Percentiles rank a stretch among this genome's conserved stretches.
Conservation (phyloP, 2,888 invertebrate genomes). For the Stramonita haemastoma region DNA sequence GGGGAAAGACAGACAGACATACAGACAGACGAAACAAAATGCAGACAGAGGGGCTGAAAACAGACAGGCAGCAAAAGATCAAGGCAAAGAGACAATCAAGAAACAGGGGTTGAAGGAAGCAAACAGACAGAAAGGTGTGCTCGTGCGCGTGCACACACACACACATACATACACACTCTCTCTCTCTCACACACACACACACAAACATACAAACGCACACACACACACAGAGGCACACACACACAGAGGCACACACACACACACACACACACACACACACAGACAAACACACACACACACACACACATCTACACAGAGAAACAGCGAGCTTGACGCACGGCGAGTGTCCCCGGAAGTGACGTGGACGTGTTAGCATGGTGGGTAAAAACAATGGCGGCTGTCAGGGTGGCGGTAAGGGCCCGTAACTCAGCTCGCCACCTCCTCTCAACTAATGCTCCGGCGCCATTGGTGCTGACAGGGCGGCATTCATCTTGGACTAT, state of each 20-base stretch:
- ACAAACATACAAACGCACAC: too few relatives aligned
- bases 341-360: conserved; percentile 32
- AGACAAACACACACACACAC: not conserved
- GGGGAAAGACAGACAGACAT: not conserved
- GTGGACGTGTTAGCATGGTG: conserved; percentile 24
- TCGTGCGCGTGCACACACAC: not conserved
- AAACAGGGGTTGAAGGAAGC: not conserved
- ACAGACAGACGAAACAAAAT: not conserved
- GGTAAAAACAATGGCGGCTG: conserved; percentile 33
- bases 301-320: not conserved
- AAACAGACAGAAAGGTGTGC: not conserved
- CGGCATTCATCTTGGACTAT: not conserved
- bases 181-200: not conserved
- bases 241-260: too few relatives aligned
- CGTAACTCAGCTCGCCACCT: conserved; percentile 35
- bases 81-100: not conserved
- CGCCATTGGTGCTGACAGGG: conserved; percentile 6
- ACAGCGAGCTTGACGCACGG: not conserved
- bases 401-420: not conserved
- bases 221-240: too few relatives aligned
- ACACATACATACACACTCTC: not conserved
- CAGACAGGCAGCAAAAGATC: too few relatives aligned
- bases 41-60: not conserved
- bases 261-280: not conserved
- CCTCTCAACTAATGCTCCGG: not conserved